Percentiles rank a stretch among this genome's conserved stretches.
phyloP scores from a whole-genome alignment of 2,113 vertebrate genomes.

The Pachypanchax playfairii region DNA sequence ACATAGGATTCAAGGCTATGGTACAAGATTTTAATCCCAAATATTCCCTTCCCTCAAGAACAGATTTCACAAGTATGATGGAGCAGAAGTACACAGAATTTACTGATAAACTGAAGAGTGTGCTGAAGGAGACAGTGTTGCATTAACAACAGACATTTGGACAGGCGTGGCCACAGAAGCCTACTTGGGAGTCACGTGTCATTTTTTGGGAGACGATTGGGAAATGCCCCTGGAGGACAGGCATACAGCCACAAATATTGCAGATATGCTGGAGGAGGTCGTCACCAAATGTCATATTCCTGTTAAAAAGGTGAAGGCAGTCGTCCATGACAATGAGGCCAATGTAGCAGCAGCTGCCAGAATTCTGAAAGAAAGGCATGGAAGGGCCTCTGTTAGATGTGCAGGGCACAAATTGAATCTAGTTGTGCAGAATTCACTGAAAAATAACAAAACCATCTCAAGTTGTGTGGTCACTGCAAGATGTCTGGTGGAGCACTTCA shows the following conservation, averaged over 20 bases:
- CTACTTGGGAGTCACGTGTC: background rate
- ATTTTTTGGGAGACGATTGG: background rate
- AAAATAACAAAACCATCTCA: background rate
- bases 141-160: background rate
- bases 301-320: conserved; percentile 34
- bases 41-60: conserved; percentile 27
- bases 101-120: background rate
- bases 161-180: no score
- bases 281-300: conserved; percentile 35
- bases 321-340: conserved; percentile 34
- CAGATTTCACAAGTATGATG: conserved; percentile 3
- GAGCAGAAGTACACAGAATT: background rate
- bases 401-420: conserved; percentile 44
- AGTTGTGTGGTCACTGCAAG: conserved; percentile 13
- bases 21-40: no score
- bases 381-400: conserved; percentile 23
- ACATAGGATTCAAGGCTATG: no score
- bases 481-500: conserved; percentile 41
- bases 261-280: conserved; percentile 12
- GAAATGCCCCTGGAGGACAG: background rate
- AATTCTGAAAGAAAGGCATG: conserved; percentile 20
- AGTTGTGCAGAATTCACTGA: conserved; percentile 25
- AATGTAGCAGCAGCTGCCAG: conserved; percentile 13
- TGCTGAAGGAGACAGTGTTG: background rate
- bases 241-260: background rate